phyloP scores from a whole-genome alignment of 1,140 invertebrate genomes.

The Ceratoteleas bidentatus region DNA sequence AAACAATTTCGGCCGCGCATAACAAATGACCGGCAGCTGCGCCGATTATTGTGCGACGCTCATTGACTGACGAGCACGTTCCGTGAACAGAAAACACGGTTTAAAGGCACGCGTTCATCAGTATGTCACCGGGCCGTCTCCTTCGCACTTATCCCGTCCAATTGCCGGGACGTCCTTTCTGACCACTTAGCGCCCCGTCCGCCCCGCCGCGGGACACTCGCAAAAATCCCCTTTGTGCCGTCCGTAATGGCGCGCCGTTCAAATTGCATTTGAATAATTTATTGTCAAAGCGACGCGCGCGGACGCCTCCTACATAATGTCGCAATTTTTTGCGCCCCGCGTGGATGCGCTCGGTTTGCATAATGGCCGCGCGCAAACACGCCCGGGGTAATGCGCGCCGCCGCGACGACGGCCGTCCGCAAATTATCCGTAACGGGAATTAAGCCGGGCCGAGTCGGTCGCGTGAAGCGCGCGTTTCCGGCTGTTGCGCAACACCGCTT shows the following conservation, averaged over 20 bases:
- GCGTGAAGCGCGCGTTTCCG: conserved; percentile 42
- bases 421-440: conserved; percentile 58
- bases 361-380: conserved; percentile 40
- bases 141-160: conserved; percentile 26
- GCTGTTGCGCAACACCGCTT: conserved; percentile 9
- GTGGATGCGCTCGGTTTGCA: conserved; percentile 34
- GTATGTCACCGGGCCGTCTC: conserved; percentile 39
- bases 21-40: conserved; percentile 48
- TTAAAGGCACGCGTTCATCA: conserved; percentile 53
- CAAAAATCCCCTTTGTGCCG: conserved; percentile 53
- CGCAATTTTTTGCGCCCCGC: conserved; percentile 29
- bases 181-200: conserved; percentile 25
- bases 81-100: conserved; percentile 30
- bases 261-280: conserved; percentile 62
- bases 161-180: conserved; percentile 34
- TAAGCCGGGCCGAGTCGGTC: conserved; percentile 30
- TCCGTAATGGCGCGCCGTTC: conserved; percentile 44
- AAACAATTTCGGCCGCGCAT: conserved; percentile 42
- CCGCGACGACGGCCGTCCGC: conserved; percentile 28
- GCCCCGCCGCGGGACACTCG: conserved; percentile 16
- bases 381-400: conserved; percentile 28
- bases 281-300: conserved; percentile 44
- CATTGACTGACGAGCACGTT: conserved; percentile 57
- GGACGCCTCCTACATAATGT: conserved; percentile 49
- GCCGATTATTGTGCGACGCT: conserved; percentile 41